Conservation (phyloP, 2,797 vertebrate species). For the Phrynocephalus vlangalii region DNA sequence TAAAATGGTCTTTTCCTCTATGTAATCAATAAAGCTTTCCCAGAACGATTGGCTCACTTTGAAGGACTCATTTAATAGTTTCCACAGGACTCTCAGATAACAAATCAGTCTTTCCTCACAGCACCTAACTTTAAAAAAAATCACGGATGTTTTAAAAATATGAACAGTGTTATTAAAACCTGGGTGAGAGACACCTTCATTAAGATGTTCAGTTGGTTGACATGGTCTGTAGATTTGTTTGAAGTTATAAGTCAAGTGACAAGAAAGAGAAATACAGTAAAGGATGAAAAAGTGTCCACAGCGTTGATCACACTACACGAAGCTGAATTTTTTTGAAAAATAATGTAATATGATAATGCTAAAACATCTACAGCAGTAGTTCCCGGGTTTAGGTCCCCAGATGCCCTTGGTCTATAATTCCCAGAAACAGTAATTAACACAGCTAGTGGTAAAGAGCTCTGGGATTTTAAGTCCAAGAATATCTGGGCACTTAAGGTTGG, state of each 20-base stretch:
- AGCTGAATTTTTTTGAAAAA: background rate
- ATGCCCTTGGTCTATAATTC: no score
- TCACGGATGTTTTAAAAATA: background rate
- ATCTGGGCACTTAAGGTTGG: no score
- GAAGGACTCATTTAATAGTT: slow-evolving; percentile 43
- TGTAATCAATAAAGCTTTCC: slow-evolving; percentile 67
- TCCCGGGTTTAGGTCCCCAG: no score
- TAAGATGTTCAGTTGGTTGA: background rate
- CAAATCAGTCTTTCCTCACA: slow-evolving; percentile 49
- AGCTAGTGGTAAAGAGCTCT: no score
- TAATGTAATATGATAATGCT: background rate
- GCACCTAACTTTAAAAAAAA: slow-evolving; percentile 11
- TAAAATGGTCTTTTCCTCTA: slow-evolving; percentile 64
- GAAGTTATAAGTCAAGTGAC: no score
- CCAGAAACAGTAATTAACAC: no score
- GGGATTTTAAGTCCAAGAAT: no score
- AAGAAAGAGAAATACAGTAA: no score
- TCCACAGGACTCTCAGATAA: slow-evolving; percentile 45
- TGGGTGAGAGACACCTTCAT: background rate
- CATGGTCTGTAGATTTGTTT: no score
- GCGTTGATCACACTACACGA: no score
- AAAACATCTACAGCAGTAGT: no score
- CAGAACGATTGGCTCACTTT: slow-evolving; percentile 62
- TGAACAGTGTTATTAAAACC: background rate
- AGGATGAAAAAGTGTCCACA: no score